These are phyloP conservation scores for Egretta garzetta DNA, from an alignment of 2,113 vertebrate genomes.

Conservation along the genomic window DNA sequence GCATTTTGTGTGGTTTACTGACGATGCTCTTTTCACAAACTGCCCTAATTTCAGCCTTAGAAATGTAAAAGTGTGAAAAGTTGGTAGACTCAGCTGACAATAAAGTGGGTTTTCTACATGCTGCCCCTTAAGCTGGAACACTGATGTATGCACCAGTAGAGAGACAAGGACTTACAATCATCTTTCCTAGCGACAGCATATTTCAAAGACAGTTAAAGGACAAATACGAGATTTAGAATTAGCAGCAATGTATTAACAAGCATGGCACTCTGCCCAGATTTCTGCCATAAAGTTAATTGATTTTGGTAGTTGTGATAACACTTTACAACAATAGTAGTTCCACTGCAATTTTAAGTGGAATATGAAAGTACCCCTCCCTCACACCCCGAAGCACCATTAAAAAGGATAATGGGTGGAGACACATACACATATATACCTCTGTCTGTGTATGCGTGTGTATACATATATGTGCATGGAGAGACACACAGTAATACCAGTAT, in stretches of 20 bases:
- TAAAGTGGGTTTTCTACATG: background rate
- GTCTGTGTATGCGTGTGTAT: background rate
- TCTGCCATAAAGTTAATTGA: slow-evolving; percentile 22
- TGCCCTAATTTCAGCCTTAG: background rate
- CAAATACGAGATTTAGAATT: slow-evolving; percentile 15
- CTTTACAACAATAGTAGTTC: background rate
- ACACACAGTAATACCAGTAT: background rate
- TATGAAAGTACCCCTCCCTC: background rate
- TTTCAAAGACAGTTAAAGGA: slow-evolving; percentile 48
- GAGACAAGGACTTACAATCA: background rate
- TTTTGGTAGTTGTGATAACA: slow-evolving; percentile 10
- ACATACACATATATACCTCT: accelerated
- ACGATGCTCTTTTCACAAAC: background rate
- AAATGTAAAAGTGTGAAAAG: background rate
- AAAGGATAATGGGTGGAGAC: background rate
- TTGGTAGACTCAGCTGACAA: background rate
- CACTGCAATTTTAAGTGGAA: background rate
- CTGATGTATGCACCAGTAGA: background rate
- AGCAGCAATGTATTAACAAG: background rate
- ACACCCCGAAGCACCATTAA: slow-evolving; percentile 6
- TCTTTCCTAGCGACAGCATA: background rate
- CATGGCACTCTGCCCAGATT: slow-evolving; percentile 17
- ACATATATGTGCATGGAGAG: background rate
- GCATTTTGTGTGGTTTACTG: background rate
- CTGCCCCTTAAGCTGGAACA: slow-evolving; percentile 47